Evolutionary conservation across 2,888 invertebrate genomes (phyloP).

Genomic region (Tethea ocularis): DNA sequence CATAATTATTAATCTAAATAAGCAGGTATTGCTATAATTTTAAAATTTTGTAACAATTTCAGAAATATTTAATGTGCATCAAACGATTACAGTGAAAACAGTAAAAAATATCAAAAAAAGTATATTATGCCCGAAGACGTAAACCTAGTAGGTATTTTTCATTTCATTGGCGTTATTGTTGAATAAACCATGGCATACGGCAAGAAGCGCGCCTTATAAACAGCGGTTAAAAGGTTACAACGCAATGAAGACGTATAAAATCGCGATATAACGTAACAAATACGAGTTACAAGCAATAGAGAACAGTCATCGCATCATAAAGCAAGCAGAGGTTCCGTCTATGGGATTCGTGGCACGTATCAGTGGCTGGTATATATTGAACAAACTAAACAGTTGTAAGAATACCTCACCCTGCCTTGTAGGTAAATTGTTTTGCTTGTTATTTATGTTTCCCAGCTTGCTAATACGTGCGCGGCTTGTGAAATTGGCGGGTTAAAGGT

Average conservation of each 20-base stretch:
- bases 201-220: slow-evolving; percentile 17
- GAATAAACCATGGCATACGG: not conserved
- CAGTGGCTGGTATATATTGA: slow-evolving; percentile 71
- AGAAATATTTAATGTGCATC: too few relatives aligned
- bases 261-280: slow-evolving; percentile 48
- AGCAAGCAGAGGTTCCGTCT: slow-evolving; percentile 37
- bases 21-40: too few relatives aligned
- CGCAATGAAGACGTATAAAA: slow-evolving; percentile 58
- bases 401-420: slow-evolving; percentile 73
- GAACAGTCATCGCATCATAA: slow-evolving; percentile 69
- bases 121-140: not conserved
- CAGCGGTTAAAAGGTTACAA: slow-evolving; percentile 36
- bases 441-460: slow-evolving; percentile 80
- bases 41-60: too few relatives aligned
- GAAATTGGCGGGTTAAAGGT: slow-evolving; percentile 45
- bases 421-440: slow-evolving; percentile 80
- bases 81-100: too few relatives aligned
- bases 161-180: not conserved
- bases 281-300: slow-evolving; percentile 58
- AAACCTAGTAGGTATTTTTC: not conserved
- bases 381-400: slow-evolving; percentile 81
- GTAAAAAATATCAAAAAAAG: not conserved
- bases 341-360: slow-evolving; percentile 70
- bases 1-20: too few relatives aligned
- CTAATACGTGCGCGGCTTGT: slow-evolving; percentile 72